Conservation (phyloP, 2,797 vertebrate genomes). For the Leuciscus waleckii region DNA sequence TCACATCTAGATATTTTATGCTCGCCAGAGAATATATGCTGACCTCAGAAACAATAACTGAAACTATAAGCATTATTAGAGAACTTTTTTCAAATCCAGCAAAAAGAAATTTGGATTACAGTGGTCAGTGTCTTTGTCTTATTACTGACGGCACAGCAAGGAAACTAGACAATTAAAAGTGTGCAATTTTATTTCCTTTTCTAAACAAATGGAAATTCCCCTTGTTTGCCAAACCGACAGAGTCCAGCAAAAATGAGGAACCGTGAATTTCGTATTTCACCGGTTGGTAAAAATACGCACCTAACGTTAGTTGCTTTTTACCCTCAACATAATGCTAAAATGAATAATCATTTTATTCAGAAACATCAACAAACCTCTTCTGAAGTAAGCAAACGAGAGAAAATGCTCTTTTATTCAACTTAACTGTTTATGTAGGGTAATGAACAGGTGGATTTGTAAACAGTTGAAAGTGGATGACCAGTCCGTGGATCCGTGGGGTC, state of each 20-base stretch:
- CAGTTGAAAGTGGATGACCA: slow-evolving; percentile 21
- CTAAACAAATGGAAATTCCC: background rate
- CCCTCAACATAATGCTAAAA: background rate
- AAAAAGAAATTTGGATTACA: background rate
- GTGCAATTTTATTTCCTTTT: background rate
- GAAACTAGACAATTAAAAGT: background rate
- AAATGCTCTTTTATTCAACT: background rate
- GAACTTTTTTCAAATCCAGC: background rate
- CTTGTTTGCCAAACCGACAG: background rate
- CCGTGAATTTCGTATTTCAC: background rate
- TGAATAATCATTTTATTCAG: background rate
- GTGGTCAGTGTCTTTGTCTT: background rate
- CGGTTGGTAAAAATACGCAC: too few relatives aligned
- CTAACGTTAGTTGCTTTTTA: background rate
- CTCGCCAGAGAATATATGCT: background rate
- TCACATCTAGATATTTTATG: background rate
- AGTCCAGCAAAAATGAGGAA: background rate
- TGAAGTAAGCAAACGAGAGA: background rate
- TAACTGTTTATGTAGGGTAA: background rate
- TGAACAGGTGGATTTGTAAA: background rate
- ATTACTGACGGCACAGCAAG: background rate
- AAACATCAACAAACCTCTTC: background rate
- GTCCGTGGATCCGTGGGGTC: slow-evolving; percentile 17
- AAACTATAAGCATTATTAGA: background rate
- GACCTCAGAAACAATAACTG: background rate